Percentiles rank a stretch among this genome's conserved stretches.
These are phyloP conservation scores for Drosophila barbarae DNA, from an alignment of 2,888 invertebrate genomes.

Conservation along the genomic window DNA sequence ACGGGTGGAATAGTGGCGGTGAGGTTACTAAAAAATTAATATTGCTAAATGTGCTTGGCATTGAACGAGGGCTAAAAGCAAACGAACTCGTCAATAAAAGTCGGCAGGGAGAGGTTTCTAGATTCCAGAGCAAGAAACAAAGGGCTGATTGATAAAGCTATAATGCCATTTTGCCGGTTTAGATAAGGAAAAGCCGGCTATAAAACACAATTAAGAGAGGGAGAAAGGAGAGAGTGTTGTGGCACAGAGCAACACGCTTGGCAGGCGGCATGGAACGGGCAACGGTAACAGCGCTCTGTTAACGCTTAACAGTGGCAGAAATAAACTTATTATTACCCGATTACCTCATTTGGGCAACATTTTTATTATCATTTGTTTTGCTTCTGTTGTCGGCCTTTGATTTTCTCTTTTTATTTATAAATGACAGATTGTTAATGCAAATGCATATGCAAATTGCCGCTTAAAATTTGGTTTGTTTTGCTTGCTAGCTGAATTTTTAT, in stretches of 20 bases:
- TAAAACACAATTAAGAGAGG: slow-evolving; percentile 24
- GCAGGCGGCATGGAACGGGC: slow-evolving; percentile 12
- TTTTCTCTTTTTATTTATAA: slow-evolving; percentile 38
- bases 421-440: slow-evolving; percentile 62
- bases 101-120: not conserved
- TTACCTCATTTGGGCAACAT: slow-evolving; percentile 76
- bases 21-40: slow-evolving; percentile 1
- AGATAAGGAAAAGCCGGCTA: slow-evolving; percentile 67
- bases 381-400: slow-evolving; percentile 20
- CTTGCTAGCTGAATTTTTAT: slow-evolving; percentile 4
- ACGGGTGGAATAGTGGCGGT: not conserved
- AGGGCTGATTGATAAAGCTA: slow-evolving; percentile 32
- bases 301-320: slow-evolving; percentile 50
- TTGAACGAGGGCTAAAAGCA: slow-evolving; percentile 25
- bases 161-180: slow-evolving; percentile 60
- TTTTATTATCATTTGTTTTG: slow-evolving; percentile 62
- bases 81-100: slow-evolving; percentile 19
- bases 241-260: not conserved
- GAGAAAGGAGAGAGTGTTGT: slow-evolving; percentile 18
- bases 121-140: not conserved
- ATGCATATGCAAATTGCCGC: slow-evolving; percentile 21
- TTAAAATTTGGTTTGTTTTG: slow-evolving; percentile 19
- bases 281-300: slow-evolving; percentile 43
- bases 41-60: slow-evolving; percentile 29
- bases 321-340: slow-evolving; percentile 76